Evolutionary conservation across 2,797 vertebrate species (phyloP), one percentile per base, ranked within the genome.

Genomic region (Enteromius anoplus): DNA sequence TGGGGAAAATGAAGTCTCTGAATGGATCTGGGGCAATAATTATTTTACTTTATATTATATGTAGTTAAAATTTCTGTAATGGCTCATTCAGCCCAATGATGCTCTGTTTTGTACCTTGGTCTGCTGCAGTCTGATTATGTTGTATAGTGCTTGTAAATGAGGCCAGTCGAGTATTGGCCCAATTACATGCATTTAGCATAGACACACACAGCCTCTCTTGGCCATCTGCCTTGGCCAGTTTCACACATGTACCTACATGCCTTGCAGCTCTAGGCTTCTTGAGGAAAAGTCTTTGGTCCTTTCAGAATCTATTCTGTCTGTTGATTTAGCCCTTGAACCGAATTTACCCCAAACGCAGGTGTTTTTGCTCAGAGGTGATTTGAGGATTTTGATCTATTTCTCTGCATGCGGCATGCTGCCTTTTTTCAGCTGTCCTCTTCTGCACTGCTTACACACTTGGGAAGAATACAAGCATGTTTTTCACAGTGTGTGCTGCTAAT

Each of bases 121-220:
- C 72, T 75, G 19, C 75, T 60, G 71, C 70, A 75, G 45, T 40
- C 68, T 76, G 72, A 26, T 58, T 65, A 84, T 72, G 69, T 85
- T 88, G 86, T 87, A 73, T 86, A 53, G 76, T 78, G 66, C 47
- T 78, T 83, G 70, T 88, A 86, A 89, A 87, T 81, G 85, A 70
- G 77, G 77, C 73, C 80, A 85, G 84, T 75, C 11, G 29, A 83
- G 70, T 42, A 83, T 34, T 86, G 87, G 71, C 87, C 80, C 80
- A 88, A 37, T 87, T 89, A 85, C 55, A 76, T 78, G 49, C 81
- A 85, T 85, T 72, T 71, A 76, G 60, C 76, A 23, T 4, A 4
- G 40, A 62, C 58, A 45, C 72, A 19, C 47, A 72, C 23, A 51
- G 7, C 49, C 49, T 55, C 32, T 34, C 29, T 34, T 15, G n/a